These are phyloP conservation scores for Cordilura impudica DNA, from an alignment of 2,888 invertebrate species.

Conservation along the genomic window DNA sequence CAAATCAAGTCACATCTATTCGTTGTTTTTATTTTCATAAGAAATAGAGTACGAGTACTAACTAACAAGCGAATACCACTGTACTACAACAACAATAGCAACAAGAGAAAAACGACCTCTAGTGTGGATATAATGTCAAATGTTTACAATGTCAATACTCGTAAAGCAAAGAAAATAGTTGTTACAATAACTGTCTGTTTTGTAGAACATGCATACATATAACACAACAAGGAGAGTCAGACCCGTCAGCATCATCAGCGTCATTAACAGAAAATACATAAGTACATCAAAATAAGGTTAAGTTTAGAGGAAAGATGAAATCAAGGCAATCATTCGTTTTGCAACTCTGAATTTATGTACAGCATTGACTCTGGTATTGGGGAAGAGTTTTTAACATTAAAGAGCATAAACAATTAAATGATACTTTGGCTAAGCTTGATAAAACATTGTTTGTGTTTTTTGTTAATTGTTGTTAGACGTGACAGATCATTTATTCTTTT, in stretches of 20 bases:
- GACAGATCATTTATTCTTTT: no score
- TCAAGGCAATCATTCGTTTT: constrained; percentile 36
- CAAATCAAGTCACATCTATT: constrained; percentile 6
- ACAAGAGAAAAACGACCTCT: constrained; percentile 58
- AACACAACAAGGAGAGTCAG: constrained; percentile 19
- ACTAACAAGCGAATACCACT: constrained; percentile 3
- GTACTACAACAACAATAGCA: constrained; percentile 35
- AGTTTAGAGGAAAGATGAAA: constrained; percentile 50
- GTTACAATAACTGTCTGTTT: constrained; percentile 11
- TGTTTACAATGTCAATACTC: constrained; percentile 59
- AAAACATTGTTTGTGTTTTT: no score
- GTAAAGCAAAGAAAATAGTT: constrained; percentile 28
- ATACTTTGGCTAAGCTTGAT: background rate
- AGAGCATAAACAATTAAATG: background rate
- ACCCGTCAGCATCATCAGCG: constrained; percentile 9
- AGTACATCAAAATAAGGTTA: constrained; percentile 64
- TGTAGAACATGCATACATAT: constrained; percentile 1
- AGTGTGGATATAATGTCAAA: constrained; percentile 62
- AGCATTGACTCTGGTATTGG: background rate
- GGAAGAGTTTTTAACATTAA: background rate
- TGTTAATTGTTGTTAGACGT: no score
- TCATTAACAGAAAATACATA: constrained; percentile 11
- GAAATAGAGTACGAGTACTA: constrained; percentile 21
- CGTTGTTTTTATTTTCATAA: background rate
- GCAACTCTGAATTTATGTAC: background rate